Conservation (phyloP, 2,888 invertebrate genomes). For the Melieria picta region DNA sequence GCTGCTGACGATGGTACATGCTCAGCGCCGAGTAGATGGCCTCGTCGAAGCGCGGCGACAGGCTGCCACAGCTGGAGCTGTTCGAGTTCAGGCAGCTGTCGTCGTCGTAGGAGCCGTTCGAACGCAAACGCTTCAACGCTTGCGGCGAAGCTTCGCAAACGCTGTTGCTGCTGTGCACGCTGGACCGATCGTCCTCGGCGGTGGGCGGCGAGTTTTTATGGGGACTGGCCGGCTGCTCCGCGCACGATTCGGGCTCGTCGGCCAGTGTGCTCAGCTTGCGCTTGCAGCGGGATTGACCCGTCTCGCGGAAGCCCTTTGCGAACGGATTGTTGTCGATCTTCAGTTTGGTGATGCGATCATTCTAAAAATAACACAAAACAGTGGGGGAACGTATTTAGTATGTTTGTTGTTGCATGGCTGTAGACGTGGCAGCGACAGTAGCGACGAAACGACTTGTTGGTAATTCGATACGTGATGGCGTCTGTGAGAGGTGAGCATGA, state of each 20-base stretch:
- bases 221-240: conserved; percentile 12
- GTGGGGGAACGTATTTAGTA: neutral
- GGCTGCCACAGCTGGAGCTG: conserved; percentile 26
- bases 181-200: conserved; percentile 56
- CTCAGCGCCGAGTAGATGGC: conserved; percentile 14
- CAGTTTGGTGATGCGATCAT: conserved; percentile 86
- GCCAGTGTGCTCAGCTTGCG: conserved; percentile 68
- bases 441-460: neutral
- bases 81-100: conserved; percentile 46
- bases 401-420: too few relatives aligned
- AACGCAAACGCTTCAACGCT: conserved; percentile 56
- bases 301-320: conserved; percentile 91
- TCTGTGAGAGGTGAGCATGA: conserved; percentile 19
- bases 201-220: conserved; percentile 1
- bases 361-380: conserved; percentile 68
- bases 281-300: conserved; percentile 81
- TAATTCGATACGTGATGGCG: conserved; percentile 38
- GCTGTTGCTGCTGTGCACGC: conserved; percentile 53
- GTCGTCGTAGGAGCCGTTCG: conserved; percentile 57
- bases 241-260: conserved; percentile 41
- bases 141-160: conserved; percentile 34
- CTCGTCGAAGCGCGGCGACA: conserved; percentile 35
- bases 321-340: conserved; percentile 95
- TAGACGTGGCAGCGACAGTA: too few relatives aligned
- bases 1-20: conserved; percentile 40